Conservation (phyloP, 2,888 invertebrate genomes). For the Agrotis puta region DNA sequence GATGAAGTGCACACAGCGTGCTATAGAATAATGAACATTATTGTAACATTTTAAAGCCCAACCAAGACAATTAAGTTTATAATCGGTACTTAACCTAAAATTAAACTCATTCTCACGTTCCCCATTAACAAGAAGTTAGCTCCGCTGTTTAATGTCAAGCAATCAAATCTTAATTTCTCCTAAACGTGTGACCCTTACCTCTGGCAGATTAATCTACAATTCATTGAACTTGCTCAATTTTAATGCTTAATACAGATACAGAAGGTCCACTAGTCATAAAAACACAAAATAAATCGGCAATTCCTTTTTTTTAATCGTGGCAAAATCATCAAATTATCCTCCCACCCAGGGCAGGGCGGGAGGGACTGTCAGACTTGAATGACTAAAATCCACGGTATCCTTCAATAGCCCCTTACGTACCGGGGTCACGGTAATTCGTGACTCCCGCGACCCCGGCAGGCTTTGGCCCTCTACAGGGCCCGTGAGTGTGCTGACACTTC, state of each 20-base stretch:
- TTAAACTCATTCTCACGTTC: neutral
- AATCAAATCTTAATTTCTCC: conserved; percentile 40
- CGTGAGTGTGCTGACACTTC: too few species aligned
- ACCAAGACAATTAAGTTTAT: neutral
- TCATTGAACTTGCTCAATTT: conserved; percentile 35
- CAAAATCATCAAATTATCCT: too few species aligned
- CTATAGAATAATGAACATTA: neutral
- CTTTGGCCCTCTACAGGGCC: too few species aligned
- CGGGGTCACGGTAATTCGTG: too few species aligned
- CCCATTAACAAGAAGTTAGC: conserved; percentile 11
- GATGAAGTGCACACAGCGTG: neutral
- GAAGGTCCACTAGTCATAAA: conserved; percentile 10
- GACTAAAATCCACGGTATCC: too few species aligned
- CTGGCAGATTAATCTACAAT: conserved; percentile 32
- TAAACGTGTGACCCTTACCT: conserved; percentile 46
- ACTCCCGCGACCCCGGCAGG: too few species aligned
- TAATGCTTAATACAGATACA: neutral
- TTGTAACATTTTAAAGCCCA: neutral
- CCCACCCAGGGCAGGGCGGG: too few species aligned
- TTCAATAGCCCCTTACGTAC: too few species aligned
- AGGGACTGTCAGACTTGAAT: too few species aligned
- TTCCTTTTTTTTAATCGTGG: too few species aligned
- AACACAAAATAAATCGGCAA: neutral
- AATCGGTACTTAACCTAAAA: conserved; percentile 1
- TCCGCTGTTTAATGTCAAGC: conserved; percentile 22